A percentile compares a stretch with the other conserved stretches of the same genome.
These are phyloP conservation scores for Pseudotriccus pelzelni DNA, from an alignment of 2,797 vertebrate genomes.

Conservation along the genomic window DNA sequence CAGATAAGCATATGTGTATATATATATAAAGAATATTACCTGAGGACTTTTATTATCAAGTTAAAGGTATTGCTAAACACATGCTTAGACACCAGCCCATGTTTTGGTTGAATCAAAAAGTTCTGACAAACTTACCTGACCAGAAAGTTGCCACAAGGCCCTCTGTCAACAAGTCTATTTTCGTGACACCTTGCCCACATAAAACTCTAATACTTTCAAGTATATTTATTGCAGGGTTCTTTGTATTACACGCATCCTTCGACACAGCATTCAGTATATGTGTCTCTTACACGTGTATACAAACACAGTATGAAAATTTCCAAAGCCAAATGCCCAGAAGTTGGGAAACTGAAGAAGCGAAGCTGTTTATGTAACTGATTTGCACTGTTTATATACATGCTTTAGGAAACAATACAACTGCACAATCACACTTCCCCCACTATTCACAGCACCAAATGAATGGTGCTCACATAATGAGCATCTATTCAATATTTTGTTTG, in stretches of 20 bases:
- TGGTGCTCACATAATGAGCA: conserved; percentile 1
- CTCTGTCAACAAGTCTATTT: background rate
- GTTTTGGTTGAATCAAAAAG: background rate
- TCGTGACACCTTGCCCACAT: background rate
- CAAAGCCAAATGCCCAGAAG: background rate
- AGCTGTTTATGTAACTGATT: background rate
- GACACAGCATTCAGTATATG: background rate
- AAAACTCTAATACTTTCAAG: background rate
- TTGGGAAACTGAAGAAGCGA: background rate
- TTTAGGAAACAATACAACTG: conserved; percentile 4
- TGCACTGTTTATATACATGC: background rate
- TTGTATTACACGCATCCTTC: background rate
- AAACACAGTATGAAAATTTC: background rate
- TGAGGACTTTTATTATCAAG: background rate
- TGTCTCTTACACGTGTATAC: background rate
- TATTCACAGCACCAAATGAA: conserved; percentile 18
- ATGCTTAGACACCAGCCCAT: background rate
- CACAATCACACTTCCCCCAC: background rate
- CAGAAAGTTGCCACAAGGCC: background rate
- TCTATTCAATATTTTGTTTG: conserved; percentile 55
- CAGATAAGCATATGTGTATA: background rate
- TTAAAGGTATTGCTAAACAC: background rate
- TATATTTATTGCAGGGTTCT: background rate
- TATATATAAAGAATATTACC: background rate
- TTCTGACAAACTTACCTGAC: background rate